These are phyloP conservation scores for Montipora capitata DNA, from an alignment of 92 coral and sea anemone species.

Conservation along the genomic window DNA sequence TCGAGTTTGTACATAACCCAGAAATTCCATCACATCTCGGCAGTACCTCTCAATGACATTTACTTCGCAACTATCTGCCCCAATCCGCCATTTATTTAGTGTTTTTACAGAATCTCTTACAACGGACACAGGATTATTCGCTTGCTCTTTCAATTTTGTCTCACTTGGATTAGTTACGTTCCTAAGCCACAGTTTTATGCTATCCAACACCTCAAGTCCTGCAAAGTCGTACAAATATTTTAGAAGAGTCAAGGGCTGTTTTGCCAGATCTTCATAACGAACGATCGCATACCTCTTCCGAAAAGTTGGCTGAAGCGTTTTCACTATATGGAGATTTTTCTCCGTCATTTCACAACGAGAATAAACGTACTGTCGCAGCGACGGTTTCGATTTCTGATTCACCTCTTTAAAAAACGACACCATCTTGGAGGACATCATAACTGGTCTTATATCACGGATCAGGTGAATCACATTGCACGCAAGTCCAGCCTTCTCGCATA, in stretches of 20 bases:
- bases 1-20: constrained; percentile 51
- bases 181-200: constrained; percentile 39
- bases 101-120: constrained; percentile 39
- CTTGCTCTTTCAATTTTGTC: neutral
- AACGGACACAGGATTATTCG: constrained; percentile 27
- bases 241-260: constrained; percentile 19
- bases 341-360: constrained; percentile 48
- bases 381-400: constrained; percentile 8
- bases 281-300: constrained; percentile 4
- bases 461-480: constrained; percentile 55
- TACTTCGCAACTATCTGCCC: constrained; percentile 19
- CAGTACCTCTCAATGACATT: constrained; percentile 57
- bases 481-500: constrained; percentile 29
- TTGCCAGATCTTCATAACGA: constrained; percentile 66
- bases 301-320: neutral
- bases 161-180: constrained; percentile 49
- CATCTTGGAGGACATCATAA: constrained; percentile 46
- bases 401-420: constrained; percentile 45
- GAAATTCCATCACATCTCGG: constrained; percentile 45
- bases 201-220: constrained; percentile 11
- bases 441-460: constrained; percentile 55
- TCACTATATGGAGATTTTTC: constrained; percentile 25
- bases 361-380: constrained; percentile 33
- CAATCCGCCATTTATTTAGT: constrained; percentile 49
- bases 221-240: constrained; percentile 34